Evolutionary conservation across 2,113 vertebrate genomes (phyloP).

Genomic region (Elgaria multicarinata): DNA sequence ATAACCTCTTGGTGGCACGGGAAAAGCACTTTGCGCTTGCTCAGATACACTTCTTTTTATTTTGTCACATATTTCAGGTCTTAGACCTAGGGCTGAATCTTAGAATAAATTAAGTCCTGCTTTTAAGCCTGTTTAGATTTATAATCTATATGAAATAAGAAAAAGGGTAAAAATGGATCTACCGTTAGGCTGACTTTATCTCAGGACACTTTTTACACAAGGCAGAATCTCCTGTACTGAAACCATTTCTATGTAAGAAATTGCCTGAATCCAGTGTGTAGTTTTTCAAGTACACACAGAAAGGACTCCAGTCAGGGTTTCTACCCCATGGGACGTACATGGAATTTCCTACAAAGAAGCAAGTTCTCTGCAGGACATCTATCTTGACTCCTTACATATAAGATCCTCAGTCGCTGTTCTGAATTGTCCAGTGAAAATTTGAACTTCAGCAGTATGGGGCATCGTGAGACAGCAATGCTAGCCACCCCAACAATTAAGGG

Average conservation of each 20-base stretch:
- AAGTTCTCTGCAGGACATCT: background rate
- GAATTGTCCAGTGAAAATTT: background rate
- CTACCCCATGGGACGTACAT: background rate
- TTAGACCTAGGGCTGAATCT: background rate
- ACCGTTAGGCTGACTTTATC: background rate
- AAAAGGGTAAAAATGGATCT: background rate
- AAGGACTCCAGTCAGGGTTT: background rate
- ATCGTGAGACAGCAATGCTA: background rate
- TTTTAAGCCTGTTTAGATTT: background rate
- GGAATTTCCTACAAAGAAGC: background rate
- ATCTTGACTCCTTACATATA: background rate
- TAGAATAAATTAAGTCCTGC: background rate
- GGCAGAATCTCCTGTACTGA: background rate
- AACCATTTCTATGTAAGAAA: background rate
- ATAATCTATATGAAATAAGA: background rate
- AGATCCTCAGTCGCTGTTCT: background rate
- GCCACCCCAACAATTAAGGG: background rate
- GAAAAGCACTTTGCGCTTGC: background rate
- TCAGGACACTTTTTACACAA: background rate
- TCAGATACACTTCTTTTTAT: background rate
- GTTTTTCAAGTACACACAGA: background rate
- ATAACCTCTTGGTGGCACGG: background rate
- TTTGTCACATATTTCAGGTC: background rate
- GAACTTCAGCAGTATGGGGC: background rate
- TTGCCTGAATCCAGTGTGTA: background rate